phyloP scores from a whole-genome alignment of 2,797 vertebrate genomes.

The Champsocephalus gunnari region DNA sequence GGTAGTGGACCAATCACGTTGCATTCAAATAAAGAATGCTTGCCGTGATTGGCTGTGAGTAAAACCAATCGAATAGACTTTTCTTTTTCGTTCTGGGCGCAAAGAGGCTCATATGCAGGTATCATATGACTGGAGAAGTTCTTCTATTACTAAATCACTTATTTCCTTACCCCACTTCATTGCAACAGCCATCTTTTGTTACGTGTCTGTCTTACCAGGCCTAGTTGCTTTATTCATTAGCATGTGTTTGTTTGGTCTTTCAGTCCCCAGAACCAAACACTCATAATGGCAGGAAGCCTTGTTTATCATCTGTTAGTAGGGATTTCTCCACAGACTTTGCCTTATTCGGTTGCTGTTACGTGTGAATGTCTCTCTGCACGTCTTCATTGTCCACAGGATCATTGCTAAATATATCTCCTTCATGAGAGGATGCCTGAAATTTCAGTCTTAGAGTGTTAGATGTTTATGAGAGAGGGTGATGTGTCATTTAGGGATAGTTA shows the following conservation, averaged over 20 bases:
- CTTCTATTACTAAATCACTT: too few relatives aligned
- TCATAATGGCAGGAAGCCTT: constrained; percentile 26
- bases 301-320: constrained; percentile 46
- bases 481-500: constrained; percentile 36
- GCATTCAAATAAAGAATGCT: too few relatives aligned
- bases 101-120: too few relatives aligned
- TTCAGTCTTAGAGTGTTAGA: constrained; percentile 6
- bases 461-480: constrained; percentile 18
- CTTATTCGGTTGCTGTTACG: constrained; percentile 17
- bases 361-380: constrained; percentile 28
- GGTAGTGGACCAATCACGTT: too few relatives aligned
- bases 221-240: constrained; percentile 22
- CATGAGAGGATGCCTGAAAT: constrained; percentile 1
- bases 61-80: too few relatives aligned
- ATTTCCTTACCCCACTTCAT: too few relatives aligned
- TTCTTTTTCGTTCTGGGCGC: too few relatives aligned
- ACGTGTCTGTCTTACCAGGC: background rate
- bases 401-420: background rate
- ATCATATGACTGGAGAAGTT: too few relatives aligned
- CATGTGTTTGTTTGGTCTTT: constrained; percentile 26
- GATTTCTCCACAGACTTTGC: constrained; percentile 24
- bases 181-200: background rate
- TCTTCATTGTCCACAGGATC: background rate
- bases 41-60: too few relatives aligned
- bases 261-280: constrained; percentile 32